These are phyloP conservation scores for Arvicanthis niloticus DNA, from an alignment of 2,113 vertebrate genomes.

Conservation along the genomic window DNA sequence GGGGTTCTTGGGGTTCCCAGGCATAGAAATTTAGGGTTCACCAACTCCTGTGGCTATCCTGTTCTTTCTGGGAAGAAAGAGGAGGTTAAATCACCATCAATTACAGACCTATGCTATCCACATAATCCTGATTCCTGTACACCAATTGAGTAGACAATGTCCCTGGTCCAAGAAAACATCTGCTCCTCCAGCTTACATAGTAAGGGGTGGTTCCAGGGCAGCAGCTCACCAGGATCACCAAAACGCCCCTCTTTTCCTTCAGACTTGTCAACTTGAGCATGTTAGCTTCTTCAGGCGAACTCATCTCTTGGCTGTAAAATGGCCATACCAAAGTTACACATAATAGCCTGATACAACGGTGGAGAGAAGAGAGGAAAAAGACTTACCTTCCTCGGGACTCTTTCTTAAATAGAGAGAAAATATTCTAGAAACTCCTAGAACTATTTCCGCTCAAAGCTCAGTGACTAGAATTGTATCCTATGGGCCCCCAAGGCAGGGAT, in stretches of 20 bases:
- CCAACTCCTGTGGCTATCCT: background rate
- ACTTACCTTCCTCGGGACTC: background rate
- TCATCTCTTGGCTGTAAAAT: constrained; percentile 34
- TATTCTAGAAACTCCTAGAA: constrained; percentile 50
- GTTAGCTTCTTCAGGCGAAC: background rate
- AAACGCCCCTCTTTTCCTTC: background rate
- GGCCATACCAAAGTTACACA: background rate
- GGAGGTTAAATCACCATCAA: background rate
- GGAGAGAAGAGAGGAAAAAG: background rate
- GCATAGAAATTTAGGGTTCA: background rate
- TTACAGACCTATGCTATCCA: background rate
- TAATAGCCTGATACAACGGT: background rate
- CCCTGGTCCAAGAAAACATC: constrained; percentile 4
- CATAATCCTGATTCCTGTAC: background rate
- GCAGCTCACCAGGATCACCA: background rate
- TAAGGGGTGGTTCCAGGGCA: background rate
- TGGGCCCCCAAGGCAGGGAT: background rate
- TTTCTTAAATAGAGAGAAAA: constrained; percentile 17
- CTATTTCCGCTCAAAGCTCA: background rate
- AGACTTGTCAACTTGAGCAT: background rate
- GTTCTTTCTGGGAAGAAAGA: background rate
- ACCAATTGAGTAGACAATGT: background rate
- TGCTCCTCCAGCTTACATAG: background rate
- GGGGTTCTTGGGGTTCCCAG: background rate
- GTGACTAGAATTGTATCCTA: background rate